A percentile compares a stretch with the other conserved stretches of the same genome.
Conservation (phyloP, 1,140 invertebrate species). For the Heliconius eleuchia region DNA sequence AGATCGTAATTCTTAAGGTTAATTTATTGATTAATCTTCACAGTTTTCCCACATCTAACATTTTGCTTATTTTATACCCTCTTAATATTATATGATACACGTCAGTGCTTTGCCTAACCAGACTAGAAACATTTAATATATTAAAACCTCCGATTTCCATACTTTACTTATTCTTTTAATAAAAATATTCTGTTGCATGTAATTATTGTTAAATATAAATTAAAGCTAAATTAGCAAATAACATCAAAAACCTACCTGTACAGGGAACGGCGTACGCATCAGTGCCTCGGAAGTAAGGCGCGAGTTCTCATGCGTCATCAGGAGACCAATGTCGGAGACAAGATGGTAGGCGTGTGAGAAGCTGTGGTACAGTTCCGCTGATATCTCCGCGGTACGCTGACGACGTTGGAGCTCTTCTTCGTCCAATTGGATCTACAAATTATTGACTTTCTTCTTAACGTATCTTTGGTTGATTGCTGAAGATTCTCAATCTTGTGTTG, state of each 20-base stretch:
- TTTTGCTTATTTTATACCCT: too few relatives aligned
- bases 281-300: conserved; percentile 53
- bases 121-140: too few relatives aligned
- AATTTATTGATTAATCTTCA: too few relatives aligned
- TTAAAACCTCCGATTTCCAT: too few relatives aligned
- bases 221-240: neutral
- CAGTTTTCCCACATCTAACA: too few relatives aligned
- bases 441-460: neutral
- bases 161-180: too few relatives aligned
- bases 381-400: conserved; percentile 86
- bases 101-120: too few relatives aligned
- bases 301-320: conserved; percentile 40
- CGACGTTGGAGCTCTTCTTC: conserved; percentile 72
- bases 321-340: conserved; percentile 86
- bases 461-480: too few relatives aligned
- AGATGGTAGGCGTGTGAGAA: conserved; percentile 93
- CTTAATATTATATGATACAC: too few relatives aligned
- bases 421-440: conserved; percentile 17
- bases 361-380: conserved; percentile 91
- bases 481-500: too few relatives aligned
- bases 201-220: too few relatives aligned
- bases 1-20: neutral
- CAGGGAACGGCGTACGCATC: conserved; percentile 42
- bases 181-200: too few relatives aligned
- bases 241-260: conserved; percentile 47